A percentile compares a stretch with the other conserved stretches of the same genome.
phyloP scores from a whole-genome alignment of 2,888 invertebrate species.

The Apamea monoglypha region DNA sequence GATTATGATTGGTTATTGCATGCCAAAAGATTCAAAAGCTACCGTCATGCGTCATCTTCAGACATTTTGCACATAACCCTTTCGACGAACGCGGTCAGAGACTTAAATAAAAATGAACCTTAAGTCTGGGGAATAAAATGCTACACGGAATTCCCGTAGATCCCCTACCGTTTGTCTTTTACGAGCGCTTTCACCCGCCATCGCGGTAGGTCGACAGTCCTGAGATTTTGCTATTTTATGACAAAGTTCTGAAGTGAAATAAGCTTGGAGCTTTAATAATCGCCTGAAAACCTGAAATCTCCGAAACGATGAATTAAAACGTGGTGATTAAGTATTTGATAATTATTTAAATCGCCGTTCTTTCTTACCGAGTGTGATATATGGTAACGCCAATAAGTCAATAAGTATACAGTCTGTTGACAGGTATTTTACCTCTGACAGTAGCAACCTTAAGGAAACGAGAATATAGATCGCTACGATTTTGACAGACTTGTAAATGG shows the following conservation, averaged over 20 bases:
- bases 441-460: not conserved
- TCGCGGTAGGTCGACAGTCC: slow-evolving; percentile 19
- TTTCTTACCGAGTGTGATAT: not conserved
- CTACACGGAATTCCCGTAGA: not conserved
- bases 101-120: slow-evolving; percentile 31
- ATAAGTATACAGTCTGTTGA: not conserved
- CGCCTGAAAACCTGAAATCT: not conserved
- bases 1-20: slow-evolving; percentile 17
- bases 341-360: not conserved
- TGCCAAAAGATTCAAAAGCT: slow-evolving; percentile 34
- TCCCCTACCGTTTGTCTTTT: slow-evolving; percentile 44
- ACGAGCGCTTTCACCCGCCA: slow-evolving; percentile 38
- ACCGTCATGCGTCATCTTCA: slow-evolving; percentile 37
- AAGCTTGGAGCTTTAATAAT: not conserved
- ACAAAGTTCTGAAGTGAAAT: slow-evolving; percentile 4
- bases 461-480: not conserved
- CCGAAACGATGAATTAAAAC: not conserved
- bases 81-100: not conserved
- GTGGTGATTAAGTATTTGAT: not conserved
- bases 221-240: slow-evolving; percentile 32
- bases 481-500: not conserved
- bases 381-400: no score
- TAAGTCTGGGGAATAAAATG: slow-evolving; percentile 22
- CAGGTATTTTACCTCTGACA: no score
- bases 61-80: slow-evolving; percentile 36